A percentile compares a stretch with the other conserved stretches of the same genome.
Evolutionary conservation across 2,797 vertebrate genomes (phyloP).

Genomic region (Anguilla anguilla): DNA sequence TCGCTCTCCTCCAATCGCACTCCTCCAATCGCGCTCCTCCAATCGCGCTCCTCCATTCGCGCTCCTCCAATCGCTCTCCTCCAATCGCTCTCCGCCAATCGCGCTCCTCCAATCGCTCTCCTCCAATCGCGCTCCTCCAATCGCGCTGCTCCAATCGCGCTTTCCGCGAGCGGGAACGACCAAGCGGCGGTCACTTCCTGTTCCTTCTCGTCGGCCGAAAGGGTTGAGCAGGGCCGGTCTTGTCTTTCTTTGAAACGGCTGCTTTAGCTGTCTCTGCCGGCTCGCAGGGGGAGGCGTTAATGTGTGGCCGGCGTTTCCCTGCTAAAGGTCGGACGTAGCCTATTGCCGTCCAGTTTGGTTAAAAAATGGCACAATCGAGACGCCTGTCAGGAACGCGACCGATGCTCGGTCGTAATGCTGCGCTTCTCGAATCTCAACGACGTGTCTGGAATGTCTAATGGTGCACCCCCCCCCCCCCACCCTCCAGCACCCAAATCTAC

Average conservation of each 20-base stretch:
- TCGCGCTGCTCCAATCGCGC: too few species aligned
- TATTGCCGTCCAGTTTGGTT: conserved; percentile 48
- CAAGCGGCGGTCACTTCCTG: background rate
- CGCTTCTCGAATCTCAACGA: background rate
- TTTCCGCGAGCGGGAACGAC: background rate
- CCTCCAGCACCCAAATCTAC: too few species aligned
- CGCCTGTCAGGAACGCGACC: conserved; percentile 9
- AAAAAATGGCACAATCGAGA: conserved; percentile 52
- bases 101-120: too few species aligned
- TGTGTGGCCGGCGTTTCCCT: conserved; percentile 33
- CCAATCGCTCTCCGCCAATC: too few species aligned
- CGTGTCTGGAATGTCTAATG: conserved; percentile 13
- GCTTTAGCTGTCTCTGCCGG: background rate
- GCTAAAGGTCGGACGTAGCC: conserved; percentile 47
- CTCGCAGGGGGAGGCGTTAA: background rate
- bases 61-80: too few species aligned
- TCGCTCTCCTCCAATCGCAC: too few species aligned
- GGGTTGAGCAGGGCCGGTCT: background rate
- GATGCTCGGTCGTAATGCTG: conserved; percentile 12
- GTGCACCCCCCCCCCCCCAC: too few species aligned
- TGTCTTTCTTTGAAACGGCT: background rate
- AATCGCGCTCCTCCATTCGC: too few species aligned
- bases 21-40: too few species aligned
- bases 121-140: too few species aligned
- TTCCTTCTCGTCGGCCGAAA: background rate